Evolutionary conservation across 2,113 vertebrate genomes (phyloP).

Genomic region (Poicephalus meyeri): DNA sequence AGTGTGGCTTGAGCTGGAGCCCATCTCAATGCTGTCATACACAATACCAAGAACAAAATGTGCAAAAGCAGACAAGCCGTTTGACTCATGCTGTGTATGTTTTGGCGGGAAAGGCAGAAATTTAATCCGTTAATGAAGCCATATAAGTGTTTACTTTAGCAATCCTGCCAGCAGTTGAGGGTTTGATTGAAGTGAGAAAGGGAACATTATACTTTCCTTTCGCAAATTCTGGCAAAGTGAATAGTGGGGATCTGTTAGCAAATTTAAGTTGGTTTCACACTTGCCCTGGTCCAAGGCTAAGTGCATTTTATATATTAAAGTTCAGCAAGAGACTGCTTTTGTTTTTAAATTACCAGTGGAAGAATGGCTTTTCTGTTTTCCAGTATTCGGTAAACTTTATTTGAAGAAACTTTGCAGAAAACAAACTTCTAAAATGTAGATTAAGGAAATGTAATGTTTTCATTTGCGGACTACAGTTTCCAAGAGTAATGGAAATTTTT

Average conservation of each 20-base stretch:
- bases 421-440: neutral
- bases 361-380: slow-evolving; percentile 41
- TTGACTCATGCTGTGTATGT: slow-evolving; percentile 52
- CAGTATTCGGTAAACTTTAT: neutral
- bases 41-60: slow-evolving; percentile 13
- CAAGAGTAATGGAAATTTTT: neutral
- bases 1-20: neutral
- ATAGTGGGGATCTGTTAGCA: slow-evolving; percentile 62
- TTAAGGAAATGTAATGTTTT: slow-evolving; percentile 25
- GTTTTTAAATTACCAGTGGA: slow-evolving; percentile 17
- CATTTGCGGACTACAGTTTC: neutral
- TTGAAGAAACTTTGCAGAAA: neutral
- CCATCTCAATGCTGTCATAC: neutral
- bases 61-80: slow-evolving; percentile 34
- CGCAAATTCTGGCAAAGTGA: slow-evolving; percentile 11
- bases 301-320: slow-evolving; percentile 34
- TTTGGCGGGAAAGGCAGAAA: slow-evolving; percentile 67
- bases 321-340: slow-evolving; percentile 26
- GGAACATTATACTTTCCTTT: slow-evolving; percentile 43
- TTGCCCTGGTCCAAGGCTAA: slow-evolving; percentile 45
- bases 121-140: slow-evolving; percentile 56
- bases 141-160: slow-evolving; percentile 70
- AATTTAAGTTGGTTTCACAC: slow-evolving; percentile 71
- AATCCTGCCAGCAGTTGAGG: slow-evolving; percentile 51
- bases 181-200: slow-evolving; percentile 63